phyloP scores from a whole-genome alignment of 2,888 invertebrate species.

The Ormyrus pomaceus region DNA sequence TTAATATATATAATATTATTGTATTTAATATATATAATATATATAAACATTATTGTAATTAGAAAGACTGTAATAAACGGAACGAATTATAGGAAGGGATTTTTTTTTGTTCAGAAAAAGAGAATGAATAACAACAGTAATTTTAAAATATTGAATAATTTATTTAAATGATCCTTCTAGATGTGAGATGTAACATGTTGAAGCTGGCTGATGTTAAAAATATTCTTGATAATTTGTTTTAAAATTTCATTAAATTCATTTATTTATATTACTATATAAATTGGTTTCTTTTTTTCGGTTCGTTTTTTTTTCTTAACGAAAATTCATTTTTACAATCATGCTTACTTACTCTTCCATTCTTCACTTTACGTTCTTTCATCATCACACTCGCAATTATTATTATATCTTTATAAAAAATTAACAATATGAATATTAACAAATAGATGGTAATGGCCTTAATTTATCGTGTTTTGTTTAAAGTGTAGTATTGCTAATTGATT shows the following conservation, averaged over 20 bases:
- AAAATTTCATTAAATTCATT: conserved; percentile 43
- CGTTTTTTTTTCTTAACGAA: conserved; percentile 23
- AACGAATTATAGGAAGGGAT: conserved; percentile 35
- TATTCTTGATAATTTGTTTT: conserved; percentile 37
- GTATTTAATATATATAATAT: conserved; percentile 58
- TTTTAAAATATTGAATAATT: conserved; percentile 58
- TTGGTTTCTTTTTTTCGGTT: neutral
- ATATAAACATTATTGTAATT: conserved; percentile 61
- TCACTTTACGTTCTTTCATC: conserved; percentile 41
- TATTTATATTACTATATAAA: conserved; percentile 26
- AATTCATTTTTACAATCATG: conserved; percentile 32
- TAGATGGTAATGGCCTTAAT: conserved; percentile 40
- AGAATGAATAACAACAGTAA: conserved; percentile 42
- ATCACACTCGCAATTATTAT: conserved; percentile 45
- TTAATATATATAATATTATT: conserved; percentile 62
- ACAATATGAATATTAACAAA: conserved; percentile 49
- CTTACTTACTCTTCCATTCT: conserved; percentile 51
- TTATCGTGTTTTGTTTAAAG: conserved; percentile 24
- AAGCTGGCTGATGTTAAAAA: conserved; percentile 45
- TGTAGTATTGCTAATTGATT: conserved; percentile 24
- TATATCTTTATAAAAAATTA: conserved; percentile 45
- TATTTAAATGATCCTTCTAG: conserved; percentile 50
- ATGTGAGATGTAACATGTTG: conserved; percentile 34
- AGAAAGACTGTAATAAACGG: conserved; percentile 63
- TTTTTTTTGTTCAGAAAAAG: conserved; percentile 33